A percentile compares a stretch with the other conserved stretches of the same genome.
Conservation (phyloP, 1,140 invertebrate species). For the Nasonia vitripennis region DNA sequence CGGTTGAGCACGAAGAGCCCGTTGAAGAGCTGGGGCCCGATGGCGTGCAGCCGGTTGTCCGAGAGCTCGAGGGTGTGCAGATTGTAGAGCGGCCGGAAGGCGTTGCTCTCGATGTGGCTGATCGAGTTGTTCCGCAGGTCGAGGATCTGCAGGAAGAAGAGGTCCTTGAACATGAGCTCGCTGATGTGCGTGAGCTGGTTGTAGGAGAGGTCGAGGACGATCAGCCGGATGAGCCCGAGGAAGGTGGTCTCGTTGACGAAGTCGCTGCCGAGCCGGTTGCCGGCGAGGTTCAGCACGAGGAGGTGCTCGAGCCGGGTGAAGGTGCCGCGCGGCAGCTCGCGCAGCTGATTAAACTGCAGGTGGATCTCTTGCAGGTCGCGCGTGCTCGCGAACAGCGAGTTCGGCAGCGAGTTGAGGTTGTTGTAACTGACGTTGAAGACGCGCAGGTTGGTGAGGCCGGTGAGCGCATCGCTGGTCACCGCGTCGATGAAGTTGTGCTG, state of each 20-base stretch:
- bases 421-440: conserved; percentile 91
- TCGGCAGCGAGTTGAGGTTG: conserved; percentile 84
- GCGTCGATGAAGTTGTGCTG: conserved; percentile 90
- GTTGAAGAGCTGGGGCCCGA: conserved; percentile 89
- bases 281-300: conserved; percentile 88
- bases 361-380: conserved; percentile 89
- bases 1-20: conserved; percentile 89
- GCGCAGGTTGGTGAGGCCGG: conserved; percentile 83
- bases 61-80: conserved; percentile 90
- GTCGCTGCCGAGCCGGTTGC: conserved; percentile 89
- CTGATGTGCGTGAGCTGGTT: conserved; percentile 89
- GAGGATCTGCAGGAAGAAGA: conserved; percentile 91
- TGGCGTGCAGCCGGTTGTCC: conserved; percentile 87
- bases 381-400: conserved; percentile 85
- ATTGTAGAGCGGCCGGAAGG: conserved; percentile 90
- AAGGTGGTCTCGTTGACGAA: conserved; percentile 90
- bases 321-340: conserved; percentile 85
- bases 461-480: conserved; percentile 85
- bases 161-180: conserved; percentile 89
- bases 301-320: conserved; percentile 90
- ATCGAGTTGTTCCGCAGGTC: conserved; percentile 92
- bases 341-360: conserved; percentile 87
- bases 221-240: conserved; percentile 86
- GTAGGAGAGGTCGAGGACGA: conserved; percentile 89
- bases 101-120: conserved; percentile 89